phyloP scores from a whole-genome alignment of 1,140 invertebrate genomes.

The Philotrypesis tridentata region DNA sequence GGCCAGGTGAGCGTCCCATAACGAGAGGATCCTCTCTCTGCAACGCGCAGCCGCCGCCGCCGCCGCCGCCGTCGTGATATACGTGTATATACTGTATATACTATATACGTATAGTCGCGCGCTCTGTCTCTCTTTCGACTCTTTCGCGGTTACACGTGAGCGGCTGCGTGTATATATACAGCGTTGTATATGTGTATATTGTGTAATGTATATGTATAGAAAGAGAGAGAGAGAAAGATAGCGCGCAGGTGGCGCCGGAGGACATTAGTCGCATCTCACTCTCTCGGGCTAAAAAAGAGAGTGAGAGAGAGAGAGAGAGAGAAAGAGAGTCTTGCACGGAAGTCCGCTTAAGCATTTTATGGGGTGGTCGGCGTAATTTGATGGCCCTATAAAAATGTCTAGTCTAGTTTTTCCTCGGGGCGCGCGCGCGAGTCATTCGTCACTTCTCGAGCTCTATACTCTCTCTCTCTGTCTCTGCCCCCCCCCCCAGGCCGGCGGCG shows the following conservation, averaged over 20 bases:
- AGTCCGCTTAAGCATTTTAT: constrained; percentile 73
- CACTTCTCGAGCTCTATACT: constrained; percentile 55
- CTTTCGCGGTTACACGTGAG: neutral
- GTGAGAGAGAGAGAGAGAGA: neutral
- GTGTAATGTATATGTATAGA: no score
- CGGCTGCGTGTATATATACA: neutral
- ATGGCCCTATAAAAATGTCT: constrained; percentile 74
- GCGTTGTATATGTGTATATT: neutral
- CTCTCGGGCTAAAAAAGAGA: neutral
- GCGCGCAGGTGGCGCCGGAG: constrained; percentile 49
- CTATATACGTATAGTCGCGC: neutral
- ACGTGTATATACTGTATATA: no score
- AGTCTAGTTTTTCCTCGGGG: constrained; percentile 71
- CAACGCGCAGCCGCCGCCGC: neutral
- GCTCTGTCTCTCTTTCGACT: neutral
- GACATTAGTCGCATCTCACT: constrained; percentile 62
- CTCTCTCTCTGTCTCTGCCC: no score
- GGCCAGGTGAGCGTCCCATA: constrained; percentile 43
- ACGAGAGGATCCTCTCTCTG: neutral
- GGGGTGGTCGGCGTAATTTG: constrained; percentile 74
- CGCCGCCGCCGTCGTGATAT: neutral
- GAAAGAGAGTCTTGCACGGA: constrained; percentile 63
- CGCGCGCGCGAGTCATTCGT: constrained; percentile 57
- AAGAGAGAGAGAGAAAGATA: no score
- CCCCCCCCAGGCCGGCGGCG: no score